A percentile compares a stretch with the other conserved stretches of the same genome.
phyloP scores from a whole-genome alignment of 2,113 vertebrate genomes.

The Gymnocephalus cernua region DNA sequence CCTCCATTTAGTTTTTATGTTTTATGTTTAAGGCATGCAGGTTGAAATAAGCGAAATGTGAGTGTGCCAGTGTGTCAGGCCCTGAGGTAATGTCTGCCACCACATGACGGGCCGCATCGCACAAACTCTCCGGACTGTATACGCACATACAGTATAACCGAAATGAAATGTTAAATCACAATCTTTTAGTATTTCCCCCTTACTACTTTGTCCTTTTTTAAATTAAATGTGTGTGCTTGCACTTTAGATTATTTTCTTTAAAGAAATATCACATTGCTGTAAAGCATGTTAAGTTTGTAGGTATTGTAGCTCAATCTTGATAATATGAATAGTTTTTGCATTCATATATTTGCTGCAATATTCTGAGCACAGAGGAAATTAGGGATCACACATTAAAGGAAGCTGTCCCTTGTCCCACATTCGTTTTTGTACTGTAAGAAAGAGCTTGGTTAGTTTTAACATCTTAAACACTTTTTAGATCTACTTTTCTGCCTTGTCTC shows the following conservation, averaged over 20 bases:
- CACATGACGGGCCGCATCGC: constrained; percentile 74
- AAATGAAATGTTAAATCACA: constrained; percentile 43
- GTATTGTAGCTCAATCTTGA: constrained; percentile 47
- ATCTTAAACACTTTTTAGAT: neutral
- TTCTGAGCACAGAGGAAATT: constrained; percentile 46
- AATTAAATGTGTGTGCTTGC: constrained; percentile 70
- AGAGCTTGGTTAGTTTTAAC: constrained; percentile 19
- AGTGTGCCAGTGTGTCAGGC: constrained; percentile 56
- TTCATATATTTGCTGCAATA: constrained; percentile 38
- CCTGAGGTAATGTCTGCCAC: constrained; percentile 70
- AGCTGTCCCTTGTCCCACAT: neutral
- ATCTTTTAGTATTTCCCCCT: constrained; percentile 39
- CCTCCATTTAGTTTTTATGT: neutral
- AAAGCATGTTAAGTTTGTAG: constrained; percentile 54
- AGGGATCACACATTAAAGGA: constrained; percentile 10
- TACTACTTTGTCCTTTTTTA: constrained; percentile 14
- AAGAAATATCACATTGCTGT: constrained; percentile 58
- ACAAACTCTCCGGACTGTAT: constrained; percentile 48
- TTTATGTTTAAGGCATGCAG: constrained; percentile 40
- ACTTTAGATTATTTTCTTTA: constrained; percentile 74
- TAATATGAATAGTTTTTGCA: constrained; percentile 25
- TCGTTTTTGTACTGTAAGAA: constrained; percentile 11
- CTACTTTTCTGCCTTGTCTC: constrained; percentile 50
- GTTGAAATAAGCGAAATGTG: constrained; percentile 45
- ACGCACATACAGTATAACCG: neutral